Evolutionary conservation across 2,797 vertebrate genomes (phyloP).

Genomic region (Setipinna tenuifilis): DNA sequence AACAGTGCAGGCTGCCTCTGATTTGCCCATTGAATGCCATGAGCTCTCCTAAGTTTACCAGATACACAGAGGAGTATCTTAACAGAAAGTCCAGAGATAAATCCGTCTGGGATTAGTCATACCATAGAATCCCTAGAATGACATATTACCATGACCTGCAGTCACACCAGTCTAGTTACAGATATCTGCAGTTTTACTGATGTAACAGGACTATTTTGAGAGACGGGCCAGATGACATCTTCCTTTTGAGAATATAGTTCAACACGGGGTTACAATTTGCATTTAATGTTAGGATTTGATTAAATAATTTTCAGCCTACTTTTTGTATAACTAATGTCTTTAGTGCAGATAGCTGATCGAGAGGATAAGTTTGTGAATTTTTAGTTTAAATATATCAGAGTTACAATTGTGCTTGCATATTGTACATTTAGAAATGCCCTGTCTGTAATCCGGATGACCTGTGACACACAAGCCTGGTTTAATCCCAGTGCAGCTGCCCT

Average conservation of each 20-base stretch:
- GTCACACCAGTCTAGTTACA: background rate
- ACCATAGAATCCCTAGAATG: background rate
- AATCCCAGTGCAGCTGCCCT: constrained; percentile 43
- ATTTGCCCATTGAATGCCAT: background rate
- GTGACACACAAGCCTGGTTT: constrained; percentile 33
- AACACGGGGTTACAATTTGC: no score
- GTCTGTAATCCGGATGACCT: constrained; percentile 71
- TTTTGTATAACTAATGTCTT: background rate
- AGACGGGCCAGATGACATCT: background rate
- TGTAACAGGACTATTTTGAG: background rate
- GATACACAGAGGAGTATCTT: constrained; percentile 3
- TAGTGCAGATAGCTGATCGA: background rate
- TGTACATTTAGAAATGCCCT: background rate
- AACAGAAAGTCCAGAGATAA: background rate
- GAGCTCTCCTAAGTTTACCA: background rate
- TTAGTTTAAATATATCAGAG: background rate
- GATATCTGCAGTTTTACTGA: background rate
- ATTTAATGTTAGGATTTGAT: no score
- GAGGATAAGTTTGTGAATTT: background rate
- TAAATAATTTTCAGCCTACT: no score
- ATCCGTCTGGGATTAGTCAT: background rate
- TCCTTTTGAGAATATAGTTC: no score
- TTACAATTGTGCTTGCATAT: background rate
- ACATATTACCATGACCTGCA: background rate
- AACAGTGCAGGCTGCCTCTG: background rate